These are phyloP conservation scores for Aurelia aurita complex sp. Pacific DNA, from an alignment of 30 jellyfish, hydroid and myxozoan genomes.

Conservation along the genomic window DNA sequence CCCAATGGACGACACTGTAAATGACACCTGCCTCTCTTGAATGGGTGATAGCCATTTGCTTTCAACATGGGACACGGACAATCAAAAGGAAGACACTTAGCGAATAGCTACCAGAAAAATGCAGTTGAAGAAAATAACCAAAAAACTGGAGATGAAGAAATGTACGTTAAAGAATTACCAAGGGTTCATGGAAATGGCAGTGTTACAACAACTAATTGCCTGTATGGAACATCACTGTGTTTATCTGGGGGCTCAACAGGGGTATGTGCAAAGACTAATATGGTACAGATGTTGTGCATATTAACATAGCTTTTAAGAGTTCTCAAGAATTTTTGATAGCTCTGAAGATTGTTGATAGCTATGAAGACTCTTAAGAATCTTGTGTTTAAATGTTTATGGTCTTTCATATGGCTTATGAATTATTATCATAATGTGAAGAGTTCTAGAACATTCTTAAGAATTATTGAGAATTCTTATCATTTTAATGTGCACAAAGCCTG, in stretches of 20 bases:
- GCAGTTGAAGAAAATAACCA: background rate
- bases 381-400: too few relatives aligned
- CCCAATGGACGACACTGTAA: too few relatives aligned
- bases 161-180: slow-evolving; percentile 23
- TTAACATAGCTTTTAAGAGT: too few relatives aligned
- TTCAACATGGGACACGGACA: slow-evolving; percentile 48
- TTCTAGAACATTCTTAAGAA: too few relatives aligned
- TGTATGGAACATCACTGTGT: slow-evolving; percentile 43
- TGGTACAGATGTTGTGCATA: too few relatives aligned
- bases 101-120: background rate
- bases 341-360: too few relatives aligned
- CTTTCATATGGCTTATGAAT: too few relatives aligned
- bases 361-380: too few relatives aligned
- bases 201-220: slow-evolving; percentile 29
- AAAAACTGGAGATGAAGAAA: background rate
- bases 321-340: too few relatives aligned
- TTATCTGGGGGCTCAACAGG: slow-evolving; percentile 64
- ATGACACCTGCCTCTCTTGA: background rate
- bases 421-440: too few relatives aligned
- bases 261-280: background rate
- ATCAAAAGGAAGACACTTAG: background rate
- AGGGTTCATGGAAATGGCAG: slow-evolving; percentile 37
- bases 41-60: background rate
- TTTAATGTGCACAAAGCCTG: too few relatives aligned
- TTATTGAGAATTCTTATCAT: too few relatives aligned